A percentile compares a stretch with the other conserved stretches of the same genome.
Evolutionary conservation across 2,797 vertebrate genomes (phyloP).

Genomic region (Cuniculus paca): DNA sequence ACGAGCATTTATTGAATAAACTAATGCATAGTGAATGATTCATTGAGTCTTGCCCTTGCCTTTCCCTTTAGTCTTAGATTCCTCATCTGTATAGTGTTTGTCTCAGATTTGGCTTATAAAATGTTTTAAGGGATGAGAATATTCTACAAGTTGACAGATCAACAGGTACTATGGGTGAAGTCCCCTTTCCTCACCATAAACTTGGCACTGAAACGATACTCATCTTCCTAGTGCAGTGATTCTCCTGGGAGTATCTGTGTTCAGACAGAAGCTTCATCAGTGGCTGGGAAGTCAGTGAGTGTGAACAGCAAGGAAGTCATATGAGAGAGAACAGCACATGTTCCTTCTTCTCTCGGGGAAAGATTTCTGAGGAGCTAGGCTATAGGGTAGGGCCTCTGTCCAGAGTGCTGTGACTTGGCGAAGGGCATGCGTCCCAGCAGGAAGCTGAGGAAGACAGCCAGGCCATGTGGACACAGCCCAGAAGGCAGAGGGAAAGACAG

Average conservation of each 20-base stretch:
- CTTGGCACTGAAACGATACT: neutral
- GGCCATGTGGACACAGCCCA: conserved; percentile 55
- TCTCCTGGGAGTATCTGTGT: conserved; percentile 3
- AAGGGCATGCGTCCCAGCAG: conserved; percentile 55
- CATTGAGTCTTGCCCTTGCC: neutral
- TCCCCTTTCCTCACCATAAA: neutral
- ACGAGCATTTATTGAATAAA: neutral
- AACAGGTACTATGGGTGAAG: neutral
- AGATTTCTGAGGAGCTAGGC: conserved; percentile 43
- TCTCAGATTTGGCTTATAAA: neutral
- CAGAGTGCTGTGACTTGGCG: conserved; percentile 7
- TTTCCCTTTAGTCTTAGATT: conserved; percentile 28
- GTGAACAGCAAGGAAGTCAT: neutral
- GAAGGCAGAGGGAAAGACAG: conserved; percentile 44
- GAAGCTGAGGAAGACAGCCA: conserved; percentile 73
- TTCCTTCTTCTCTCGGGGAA: conserved; percentile 48
- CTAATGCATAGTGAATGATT: neutral
- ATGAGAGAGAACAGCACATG: neutral
- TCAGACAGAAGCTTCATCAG: neutral
- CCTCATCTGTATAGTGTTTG: neutral
- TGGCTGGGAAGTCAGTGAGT: conserved; percentile 20
- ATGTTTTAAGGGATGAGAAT: neutral
- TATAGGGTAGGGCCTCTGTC: neutral
- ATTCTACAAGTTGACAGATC: neutral
- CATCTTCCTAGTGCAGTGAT: neutral